Evolutionary conservation across 2,888 invertebrate genomes (phyloP).

Genomic region (Holacanthella duospinosa): DNA sequence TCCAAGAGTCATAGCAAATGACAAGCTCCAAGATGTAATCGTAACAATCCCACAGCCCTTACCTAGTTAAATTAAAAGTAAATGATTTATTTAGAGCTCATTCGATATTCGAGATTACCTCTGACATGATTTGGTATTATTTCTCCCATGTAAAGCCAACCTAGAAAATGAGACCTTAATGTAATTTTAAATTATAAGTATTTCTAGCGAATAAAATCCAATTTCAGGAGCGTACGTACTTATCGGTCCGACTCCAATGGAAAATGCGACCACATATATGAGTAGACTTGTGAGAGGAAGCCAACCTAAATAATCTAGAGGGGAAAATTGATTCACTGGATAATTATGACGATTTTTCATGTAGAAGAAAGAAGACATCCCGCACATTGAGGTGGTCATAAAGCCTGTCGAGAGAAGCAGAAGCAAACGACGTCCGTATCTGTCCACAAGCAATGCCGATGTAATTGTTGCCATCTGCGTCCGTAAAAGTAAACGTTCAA

Average conservation of each 20-base stretch:
- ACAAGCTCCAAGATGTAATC: too few species aligned
- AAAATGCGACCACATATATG: constrained; percentile 67
- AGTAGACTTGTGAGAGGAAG: constrained; percentile 62
- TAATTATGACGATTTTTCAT: constrained; percentile 38
- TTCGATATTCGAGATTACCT: too few species aligned
- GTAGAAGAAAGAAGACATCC: constrained; percentile 64
- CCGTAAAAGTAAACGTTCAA: too few species aligned
- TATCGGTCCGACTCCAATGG: constrained; percentile 56
- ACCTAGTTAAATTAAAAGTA: too few species aligned
- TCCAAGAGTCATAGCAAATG: not conserved
- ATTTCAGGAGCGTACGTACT: not conserved
- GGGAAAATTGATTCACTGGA: constrained; percentile 37
- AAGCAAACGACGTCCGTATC: constrained; percentile 65
- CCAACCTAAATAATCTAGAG: constrained; percentile 50
- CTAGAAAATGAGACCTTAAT: too few species aligned
- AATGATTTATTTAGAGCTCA: too few species aligned
- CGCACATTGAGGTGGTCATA: constrained; percentile 59
- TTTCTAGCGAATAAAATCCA: too few species aligned
- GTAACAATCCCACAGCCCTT: too few species aligned
- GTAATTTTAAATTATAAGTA: too few species aligned
- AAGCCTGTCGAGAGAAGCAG: constrained; percentile 63
- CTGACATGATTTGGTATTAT: too few species aligned
- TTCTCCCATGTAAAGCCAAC: too few species aligned
- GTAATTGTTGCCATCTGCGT: constrained; percentile 6
- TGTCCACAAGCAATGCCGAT: constrained; percentile 53